phyloP scores from a whole-genome alignment of 2,113 vertebrate genomes.

The Melanocharis versteri region DNA sequence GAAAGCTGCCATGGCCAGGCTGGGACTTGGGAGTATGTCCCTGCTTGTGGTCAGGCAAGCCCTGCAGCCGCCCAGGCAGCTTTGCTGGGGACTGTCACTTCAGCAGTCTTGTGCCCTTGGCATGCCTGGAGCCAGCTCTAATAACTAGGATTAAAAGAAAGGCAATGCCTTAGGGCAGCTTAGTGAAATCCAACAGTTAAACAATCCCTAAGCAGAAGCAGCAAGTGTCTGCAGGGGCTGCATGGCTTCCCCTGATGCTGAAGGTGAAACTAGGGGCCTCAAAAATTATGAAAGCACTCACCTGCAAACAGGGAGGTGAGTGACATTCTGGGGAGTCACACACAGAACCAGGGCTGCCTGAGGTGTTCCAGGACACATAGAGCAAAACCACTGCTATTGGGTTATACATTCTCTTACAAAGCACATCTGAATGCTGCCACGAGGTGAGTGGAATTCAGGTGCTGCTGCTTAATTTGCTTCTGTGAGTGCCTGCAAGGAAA shows the following conservation, averaged over 20 bases:
- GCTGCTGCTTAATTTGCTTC: neutral
- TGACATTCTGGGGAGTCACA: neutral
- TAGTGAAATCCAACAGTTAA: neutral
- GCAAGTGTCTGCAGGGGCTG: neutral
- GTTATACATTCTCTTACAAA: neutral
- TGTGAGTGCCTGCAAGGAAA: neutral
- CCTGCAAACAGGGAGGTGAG: neutral
- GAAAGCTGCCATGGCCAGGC: fast-evolving
- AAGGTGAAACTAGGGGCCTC: neutral
- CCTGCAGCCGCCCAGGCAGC: fast-evolving
- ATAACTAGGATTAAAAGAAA: neutral
- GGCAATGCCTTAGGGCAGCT: neutral
- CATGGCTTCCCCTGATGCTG: neutral
- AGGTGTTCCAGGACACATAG: neutral
- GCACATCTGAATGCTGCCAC: neutral
- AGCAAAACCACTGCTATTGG: neutral
- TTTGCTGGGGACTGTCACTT: neutral
- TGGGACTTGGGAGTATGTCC: neutral
- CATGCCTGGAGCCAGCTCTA: neutral
- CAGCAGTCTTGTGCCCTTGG: neutral
- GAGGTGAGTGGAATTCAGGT: neutral
- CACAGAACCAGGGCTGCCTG: neutral
- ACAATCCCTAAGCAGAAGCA: neutral
- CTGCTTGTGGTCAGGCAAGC: neutral
- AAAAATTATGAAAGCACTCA: neutral